Percentiles rank a stretch among this genome's conserved stretches.
Evolutionary conservation across 2,113 vertebrate species (phyloP).

Genomic region (Grus americana): DNA sequence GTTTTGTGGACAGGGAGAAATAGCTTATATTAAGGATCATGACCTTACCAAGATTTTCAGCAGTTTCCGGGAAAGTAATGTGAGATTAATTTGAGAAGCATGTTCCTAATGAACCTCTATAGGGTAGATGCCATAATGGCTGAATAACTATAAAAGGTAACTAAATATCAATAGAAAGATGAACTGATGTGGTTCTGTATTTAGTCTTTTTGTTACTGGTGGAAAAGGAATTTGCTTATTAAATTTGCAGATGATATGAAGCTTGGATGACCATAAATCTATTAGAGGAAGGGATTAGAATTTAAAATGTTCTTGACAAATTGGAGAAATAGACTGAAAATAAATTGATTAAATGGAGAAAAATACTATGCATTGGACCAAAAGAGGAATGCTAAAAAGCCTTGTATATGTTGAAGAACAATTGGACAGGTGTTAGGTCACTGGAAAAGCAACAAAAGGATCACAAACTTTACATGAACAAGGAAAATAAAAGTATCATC

Average conservation of each 20-base stretch:
- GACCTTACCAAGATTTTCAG: background rate
- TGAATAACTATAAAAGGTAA: background rate
- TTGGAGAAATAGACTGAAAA: conserved; percentile 25
- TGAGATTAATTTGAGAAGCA: background rate
- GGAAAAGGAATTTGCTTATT: background rate
- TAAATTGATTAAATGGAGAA: conserved; percentile 18
- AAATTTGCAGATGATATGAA: conserved; percentile 13
- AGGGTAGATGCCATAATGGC: background rate
- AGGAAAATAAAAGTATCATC: background rate
- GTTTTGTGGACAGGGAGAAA: background rate
- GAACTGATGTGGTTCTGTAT: background rate
- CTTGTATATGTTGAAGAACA: background rate
- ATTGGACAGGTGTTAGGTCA: background rate
- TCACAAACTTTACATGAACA: background rate
- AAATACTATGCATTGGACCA: background rate
- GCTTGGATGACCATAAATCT: background rate
- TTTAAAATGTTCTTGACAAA: conserved; percentile 1
- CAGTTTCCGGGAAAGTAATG: background rate
- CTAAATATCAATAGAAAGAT: background rate
- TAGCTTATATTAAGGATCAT: background rate
- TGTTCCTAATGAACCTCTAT: background rate
- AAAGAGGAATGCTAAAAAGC: background rate
- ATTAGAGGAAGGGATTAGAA: background rate
- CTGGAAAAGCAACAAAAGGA: background rate
- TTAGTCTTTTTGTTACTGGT: background rate